phyloP scores from a whole-genome alignment of 2,888 invertebrate genomes.

The Salticus scenicus region DNA sequence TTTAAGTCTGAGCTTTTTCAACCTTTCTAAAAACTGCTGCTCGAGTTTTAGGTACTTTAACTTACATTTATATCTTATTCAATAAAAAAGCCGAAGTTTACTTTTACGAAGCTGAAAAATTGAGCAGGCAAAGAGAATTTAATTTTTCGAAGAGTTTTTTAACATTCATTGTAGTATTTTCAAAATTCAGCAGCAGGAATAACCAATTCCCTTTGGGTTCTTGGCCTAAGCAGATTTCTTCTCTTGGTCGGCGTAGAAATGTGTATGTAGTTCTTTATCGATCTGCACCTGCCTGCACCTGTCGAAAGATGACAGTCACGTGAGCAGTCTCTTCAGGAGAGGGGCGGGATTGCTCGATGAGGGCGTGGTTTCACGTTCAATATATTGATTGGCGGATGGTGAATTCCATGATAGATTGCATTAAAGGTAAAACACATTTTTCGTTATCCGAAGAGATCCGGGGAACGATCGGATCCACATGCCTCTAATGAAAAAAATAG shows the following conservation, averaged over 20 bases:
- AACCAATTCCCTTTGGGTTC: background rate
- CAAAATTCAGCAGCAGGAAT: constrained; percentile 3
- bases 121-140: background rate
- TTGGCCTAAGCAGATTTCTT: constrained; percentile 24
- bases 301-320: constrained; percentile 68
- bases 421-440: constrained; percentile 23
- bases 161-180: background rate
- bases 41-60: background rate
- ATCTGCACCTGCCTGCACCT: constrained; percentile 64
- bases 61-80: background rate
- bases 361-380: constrained; percentile 58
- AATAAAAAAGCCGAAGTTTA: background rate
- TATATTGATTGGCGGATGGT: constrained; percentile 63
- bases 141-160: constrained; percentile 22
- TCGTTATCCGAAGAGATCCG: constrained; percentile 10
- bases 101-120: background rate
- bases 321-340: constrained; percentile 39
- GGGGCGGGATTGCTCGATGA: constrained; percentile 18
- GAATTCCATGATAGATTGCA: constrained; percentile 50
- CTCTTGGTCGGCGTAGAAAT: constrained; percentile 35
- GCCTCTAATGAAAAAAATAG: constrained; percentile 4
- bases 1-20: background rate
- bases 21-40: background rate
- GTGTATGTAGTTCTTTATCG: constrained; percentile 32
- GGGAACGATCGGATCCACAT: background rate